Evolutionary conservation across 2,888 invertebrate genomes (phyloP), one percentile per base, ranked within the genome.

Genomic region (Gastrophysa polygoni): DNA sequence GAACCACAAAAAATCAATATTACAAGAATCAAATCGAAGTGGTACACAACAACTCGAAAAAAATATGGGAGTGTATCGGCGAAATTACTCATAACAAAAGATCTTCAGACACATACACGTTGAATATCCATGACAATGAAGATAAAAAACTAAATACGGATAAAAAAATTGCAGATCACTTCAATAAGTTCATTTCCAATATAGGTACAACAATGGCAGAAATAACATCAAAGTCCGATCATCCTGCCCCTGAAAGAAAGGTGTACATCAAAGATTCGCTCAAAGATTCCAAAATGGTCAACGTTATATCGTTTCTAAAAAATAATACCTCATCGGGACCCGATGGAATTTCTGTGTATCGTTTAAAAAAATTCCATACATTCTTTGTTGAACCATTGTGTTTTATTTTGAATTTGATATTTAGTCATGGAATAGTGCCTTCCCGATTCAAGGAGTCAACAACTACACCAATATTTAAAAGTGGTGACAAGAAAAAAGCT

Each of bases 31-130:
- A n/a, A n/a, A n/a, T n/a, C n/a, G n/a, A n/a, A n/a, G n/a, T n/a
- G n/a, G n/a, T n/a, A n/a, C n/a, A n/a, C n/a, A n/a, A n/a, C n/a
- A n/a, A n/a, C n/a, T n/a, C n/a, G n/a, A 48, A 48, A 48, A 48
- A 48, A 48, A 48, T 49, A 49, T 49, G 49, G 49, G 14, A 49
- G 14, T 49, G 49, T 28, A 49, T 49, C 49, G 16, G 24, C 21
- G 29, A 49, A 28, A 49, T 49, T 1, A 49, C 49, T 3, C 1
- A 49, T 18, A 49, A 2, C 16, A 14, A 49, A 16, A 7, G 18
- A 10, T 43, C 43, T 14, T 43, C 43, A 43, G 43, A 11, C 43
- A 7, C 43, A 43, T 43, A 43, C 43, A 43, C 43, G 6, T 43
- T 43, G 6, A 43, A 43, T 16, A 43, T 43, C 43, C 43, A 43